phyloP scores from a whole-genome alignment of 1,140 invertebrate genomes.

The Lepidurus apus region DNA sequence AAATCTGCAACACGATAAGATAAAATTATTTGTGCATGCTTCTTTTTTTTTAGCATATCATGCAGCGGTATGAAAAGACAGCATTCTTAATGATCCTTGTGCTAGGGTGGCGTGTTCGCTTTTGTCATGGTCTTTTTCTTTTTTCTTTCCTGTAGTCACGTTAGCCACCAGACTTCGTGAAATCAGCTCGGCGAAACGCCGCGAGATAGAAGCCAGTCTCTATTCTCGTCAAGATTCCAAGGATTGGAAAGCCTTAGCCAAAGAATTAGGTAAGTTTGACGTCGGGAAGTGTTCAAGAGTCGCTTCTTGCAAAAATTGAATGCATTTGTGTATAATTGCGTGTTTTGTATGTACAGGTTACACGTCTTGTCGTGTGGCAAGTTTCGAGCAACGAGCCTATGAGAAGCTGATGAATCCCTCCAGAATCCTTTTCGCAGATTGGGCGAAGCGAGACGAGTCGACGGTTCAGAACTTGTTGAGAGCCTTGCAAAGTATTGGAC shows the following conservation, averaged over 20 bases:
- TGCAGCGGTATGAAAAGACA: not conserved
- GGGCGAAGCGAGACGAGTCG: conserved; percentile 34
- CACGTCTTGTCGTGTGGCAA: conserved; percentile 32
- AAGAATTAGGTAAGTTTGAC: conserved; percentile 33
- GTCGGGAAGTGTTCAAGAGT: not conserved
- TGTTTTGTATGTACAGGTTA: conserved; percentile 31
- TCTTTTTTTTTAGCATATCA: conserved; percentile 22
- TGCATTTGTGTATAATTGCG: conserved; percentile 1
- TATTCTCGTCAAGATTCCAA: conserved; percentile 30
- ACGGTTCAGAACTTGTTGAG: conserved; percentile 26
- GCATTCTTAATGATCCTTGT: conserved; percentile 6
- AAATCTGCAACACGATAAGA: conserved; percentile 22
- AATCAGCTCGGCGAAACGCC: conserved; percentile 29
- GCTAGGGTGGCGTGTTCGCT: not conserved
- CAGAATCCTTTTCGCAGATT: conserved; percentile 33
- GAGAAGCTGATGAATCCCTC: conserved; percentile 33
- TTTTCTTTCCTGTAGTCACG: conserved; percentile 31
- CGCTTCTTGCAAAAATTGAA: not conserved
- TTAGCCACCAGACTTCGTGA: conserved; percentile 34
- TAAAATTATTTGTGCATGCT: conserved; percentile 15
- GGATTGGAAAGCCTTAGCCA: conserved; percentile 35
- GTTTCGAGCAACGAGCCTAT: conserved; percentile 33
- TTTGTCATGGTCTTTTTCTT: conserved; percentile 25
- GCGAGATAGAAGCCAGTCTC: conserved; percentile 34
- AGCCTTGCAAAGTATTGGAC: conserved; percentile 33